Evolutionary conservation across 2,888 invertebrate species (phyloP).

Genomic region (Camptogramma bilineatum): DNA sequence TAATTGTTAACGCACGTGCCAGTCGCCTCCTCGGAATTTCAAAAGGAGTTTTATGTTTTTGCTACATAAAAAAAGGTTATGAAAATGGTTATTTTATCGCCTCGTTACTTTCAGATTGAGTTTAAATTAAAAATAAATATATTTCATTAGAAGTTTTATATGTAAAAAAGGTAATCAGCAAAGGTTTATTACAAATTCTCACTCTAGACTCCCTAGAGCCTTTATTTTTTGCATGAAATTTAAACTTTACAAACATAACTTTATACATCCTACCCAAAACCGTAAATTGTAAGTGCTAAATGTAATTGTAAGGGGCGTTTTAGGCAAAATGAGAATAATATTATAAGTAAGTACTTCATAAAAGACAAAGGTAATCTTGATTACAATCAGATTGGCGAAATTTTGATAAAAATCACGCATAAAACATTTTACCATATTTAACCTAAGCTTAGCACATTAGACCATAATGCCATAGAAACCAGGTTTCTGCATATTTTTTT

Average conservation of each 20-base stretch:
- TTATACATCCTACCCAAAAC: no score
- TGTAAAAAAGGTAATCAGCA: no score
- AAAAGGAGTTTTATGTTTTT: slow-evolving; percentile 24
- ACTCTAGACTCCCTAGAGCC: no score
- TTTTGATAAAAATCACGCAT: neutral
- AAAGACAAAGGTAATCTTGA: neutral
- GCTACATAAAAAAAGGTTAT: slow-evolving; percentile 45
- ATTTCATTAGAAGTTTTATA: no score
- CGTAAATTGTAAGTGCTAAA: no score
- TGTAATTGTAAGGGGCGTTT: neutral
- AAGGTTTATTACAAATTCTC: no score
- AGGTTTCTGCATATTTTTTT: neutral
- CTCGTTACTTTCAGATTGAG: neutral
- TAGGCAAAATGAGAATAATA: neutral
- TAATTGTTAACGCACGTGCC: slow-evolving; percentile 81
- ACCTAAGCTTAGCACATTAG: slow-evolving; percentile 10
- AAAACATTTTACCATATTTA: slow-evolving; percentile 5
- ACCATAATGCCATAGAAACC: neutral
- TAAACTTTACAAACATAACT: no score
- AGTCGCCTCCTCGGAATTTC: slow-evolving; percentile 61
- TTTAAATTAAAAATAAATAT: no score
- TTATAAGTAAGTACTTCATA: no score
- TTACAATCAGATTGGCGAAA: neutral
- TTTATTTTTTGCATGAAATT: no score
- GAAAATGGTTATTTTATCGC: neutral